Conservation (phyloP, 1,140 invertebrate species). For the Drosophila baimaii region DNA sequence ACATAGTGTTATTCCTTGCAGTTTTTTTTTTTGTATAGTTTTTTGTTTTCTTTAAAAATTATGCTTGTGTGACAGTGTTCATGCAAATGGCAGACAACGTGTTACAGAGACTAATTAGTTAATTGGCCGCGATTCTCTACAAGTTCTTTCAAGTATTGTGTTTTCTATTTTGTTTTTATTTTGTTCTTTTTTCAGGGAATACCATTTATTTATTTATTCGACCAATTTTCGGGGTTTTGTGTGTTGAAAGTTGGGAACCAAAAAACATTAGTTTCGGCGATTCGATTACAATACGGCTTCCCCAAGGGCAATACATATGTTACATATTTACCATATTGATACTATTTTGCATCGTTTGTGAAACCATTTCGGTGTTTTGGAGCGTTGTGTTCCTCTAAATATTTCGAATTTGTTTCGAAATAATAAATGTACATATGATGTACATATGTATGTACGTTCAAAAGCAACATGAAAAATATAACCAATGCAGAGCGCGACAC, state of each 20-base stretch:
- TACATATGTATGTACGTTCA: background rate
- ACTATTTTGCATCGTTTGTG: background rate
- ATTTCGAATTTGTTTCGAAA: constrained; percentile 3
- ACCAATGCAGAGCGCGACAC: constrained; percentile 4
- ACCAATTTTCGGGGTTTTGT: constrained; percentile 3
- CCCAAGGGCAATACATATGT: constrained; percentile 5
- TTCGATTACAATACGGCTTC: background rate
- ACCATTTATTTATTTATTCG: background rate
- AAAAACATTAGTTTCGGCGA: constrained; percentile 7
- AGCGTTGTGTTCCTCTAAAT: constrained; percentile 2
- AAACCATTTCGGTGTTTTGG: constrained; percentile 4
- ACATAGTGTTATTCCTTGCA: background rate
- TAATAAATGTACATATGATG: constrained; percentile 1
- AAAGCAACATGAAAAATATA: constrained; percentile 9
- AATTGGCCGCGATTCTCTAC: background rate
- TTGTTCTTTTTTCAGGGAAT: background rate
- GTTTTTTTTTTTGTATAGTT: background rate
- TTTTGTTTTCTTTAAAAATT: background rate
- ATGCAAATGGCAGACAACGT: constrained; percentile 8
- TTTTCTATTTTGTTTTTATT: background rate
- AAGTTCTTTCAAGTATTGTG: background rate
- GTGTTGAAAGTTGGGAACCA: background rate
- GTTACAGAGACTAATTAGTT: background rate
- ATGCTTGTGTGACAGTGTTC: background rate
- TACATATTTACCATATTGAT: constrained; percentile 12